A percentile compares a stretch with the other conserved stretches of the same genome.
These are phyloP conservation scores for Danio kyathit DNA, from an alignment of 2,797 vertebrate species.

Conservation along the genomic window DNA sequence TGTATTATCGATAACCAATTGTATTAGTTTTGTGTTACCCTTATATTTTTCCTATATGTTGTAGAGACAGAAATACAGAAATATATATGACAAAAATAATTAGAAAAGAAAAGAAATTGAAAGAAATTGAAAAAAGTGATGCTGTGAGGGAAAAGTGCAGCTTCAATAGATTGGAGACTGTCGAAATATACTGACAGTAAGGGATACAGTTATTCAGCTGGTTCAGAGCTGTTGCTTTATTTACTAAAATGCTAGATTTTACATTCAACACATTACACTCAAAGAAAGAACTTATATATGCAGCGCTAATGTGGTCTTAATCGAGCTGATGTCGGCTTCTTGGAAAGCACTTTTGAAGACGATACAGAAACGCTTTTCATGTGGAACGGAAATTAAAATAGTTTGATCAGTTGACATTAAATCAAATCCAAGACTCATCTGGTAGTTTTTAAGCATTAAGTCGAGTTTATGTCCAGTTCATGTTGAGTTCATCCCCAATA, in stretches of 20 bases:
- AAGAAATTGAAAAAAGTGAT: not conserved
- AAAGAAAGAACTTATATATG: not conserved
- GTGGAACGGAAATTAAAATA: slow-evolving; percentile 62
- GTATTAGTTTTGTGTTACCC: too few relatives aligned
- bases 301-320: not conserved
- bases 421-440: slow-evolving; percentile 52
- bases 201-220: not conserved
- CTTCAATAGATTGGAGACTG: slow-evolving; percentile 27
- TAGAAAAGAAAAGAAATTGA: slow-evolving; percentile 34
- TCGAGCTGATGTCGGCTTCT: not conserved
- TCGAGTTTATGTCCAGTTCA: slow-evolving; percentile 50
- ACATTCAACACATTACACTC: not conserved
- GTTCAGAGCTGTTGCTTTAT: not conserved
- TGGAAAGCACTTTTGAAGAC: slow-evolving; percentile 17
- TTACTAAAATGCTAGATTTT: not conserved
- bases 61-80: slow-evolving; percentile 12
- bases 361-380: slow-evolving; percentile 53
- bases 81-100: not conserved
- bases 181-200: not conserved
- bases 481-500: slow-evolving; percentile 20
- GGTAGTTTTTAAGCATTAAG: slow-evolving; percentile 42
- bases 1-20: too few relatives aligned
- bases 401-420: slow-evolving; percentile 54
- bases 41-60: not conserved
- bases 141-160: slow-evolving; percentile 39